Conservation (phyloP, 2,113 vertebrate genomes). For the Blennius ocellaris region DNA sequence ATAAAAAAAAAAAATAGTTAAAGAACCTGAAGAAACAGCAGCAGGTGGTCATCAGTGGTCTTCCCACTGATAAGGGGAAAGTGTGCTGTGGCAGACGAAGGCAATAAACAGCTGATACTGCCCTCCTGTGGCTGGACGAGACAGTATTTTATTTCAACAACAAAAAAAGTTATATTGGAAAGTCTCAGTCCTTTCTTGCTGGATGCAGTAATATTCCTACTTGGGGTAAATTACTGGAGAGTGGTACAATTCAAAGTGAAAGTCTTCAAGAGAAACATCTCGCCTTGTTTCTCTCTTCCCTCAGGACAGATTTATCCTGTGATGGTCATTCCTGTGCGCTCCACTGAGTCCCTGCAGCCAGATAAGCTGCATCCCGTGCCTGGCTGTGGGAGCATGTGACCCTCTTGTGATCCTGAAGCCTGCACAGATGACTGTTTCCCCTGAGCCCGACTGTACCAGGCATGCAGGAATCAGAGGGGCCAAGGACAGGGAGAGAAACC, state of each 20-base stretch:
- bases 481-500: background rate
- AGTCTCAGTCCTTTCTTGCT: background rate
- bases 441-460: slow-evolving; percentile 14
- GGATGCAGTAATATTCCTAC: slow-evolving; percentile 3
- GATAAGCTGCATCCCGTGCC: slow-evolving; percentile 81
- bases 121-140: slow-evolving; percentile 55
- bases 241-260: slow-evolving; percentile 24
- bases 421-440: slow-evolving; percentile 45
- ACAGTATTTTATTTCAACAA: background rate
- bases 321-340: slow-evolving; percentile 75
- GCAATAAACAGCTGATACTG: slow-evolving; percentile 20
- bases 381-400: slow-evolving; percentile 77
- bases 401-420: slow-evolving; percentile 62
- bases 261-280: background rate
- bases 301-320: slow-evolving; percentile 71
- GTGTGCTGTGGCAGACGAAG: background rate
- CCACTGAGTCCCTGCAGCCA: slow-evolving; percentile 49
- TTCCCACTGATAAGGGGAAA: slow-evolving; percentile 7
- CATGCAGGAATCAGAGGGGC: slow-evolving; percentile 10
- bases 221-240: background rate
- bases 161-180: background rate
- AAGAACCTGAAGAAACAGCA: slow-evolving; percentile 1
- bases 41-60: background rate
- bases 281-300: slow-evolving; percentile 26
- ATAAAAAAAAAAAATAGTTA: background rate